phyloP scores from a whole-genome alignment of 2,113 vertebrate genomes.

The Pholis gunnellus region DNA sequence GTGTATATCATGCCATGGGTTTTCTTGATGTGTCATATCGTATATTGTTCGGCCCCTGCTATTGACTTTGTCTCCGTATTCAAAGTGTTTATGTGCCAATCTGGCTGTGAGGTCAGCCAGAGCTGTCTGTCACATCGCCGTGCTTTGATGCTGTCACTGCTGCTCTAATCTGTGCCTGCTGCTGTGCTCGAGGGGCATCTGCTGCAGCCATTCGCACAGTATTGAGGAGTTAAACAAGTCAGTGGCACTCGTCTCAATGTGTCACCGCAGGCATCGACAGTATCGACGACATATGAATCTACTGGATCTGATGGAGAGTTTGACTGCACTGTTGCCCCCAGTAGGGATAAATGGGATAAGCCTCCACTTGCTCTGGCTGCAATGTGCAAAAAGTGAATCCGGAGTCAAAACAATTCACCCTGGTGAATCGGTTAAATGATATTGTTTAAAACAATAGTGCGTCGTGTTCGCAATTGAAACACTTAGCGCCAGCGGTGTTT shows the following conservation, averaged over 20 bases:
- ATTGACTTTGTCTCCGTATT: neutral
- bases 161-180: conserved; percentile 59
- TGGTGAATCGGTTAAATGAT: conserved; percentile 3
- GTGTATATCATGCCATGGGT: conserved; percentile 16
- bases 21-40: conserved; percentile 31
- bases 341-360: conserved; percentile 49
- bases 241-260: conserved; percentile 68
- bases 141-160: conserved; percentile 44
- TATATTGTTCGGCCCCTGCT: neutral
- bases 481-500: neutral
- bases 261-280: conserved; percentile 58
- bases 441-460: conserved; percentile 17
- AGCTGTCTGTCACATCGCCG: conserved; percentile 55
- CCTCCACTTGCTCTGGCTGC: conserved; percentile 39
- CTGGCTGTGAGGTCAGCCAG: conserved; percentile 46
- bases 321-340: conserved; percentile 46
- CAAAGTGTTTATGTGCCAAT: conserved; percentile 2
- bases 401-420: conserved; percentile 36
- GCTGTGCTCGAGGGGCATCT: conserved; percentile 56
- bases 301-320: conserved; percentile 47
- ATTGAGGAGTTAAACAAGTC: conserved; percentile 42
- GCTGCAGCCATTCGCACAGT: conserved; percentile 24
- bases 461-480: conserved; percentile 10
- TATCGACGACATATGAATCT: conserved; percentile 66
- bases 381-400: conserved; percentile 38